A percentile compares a stretch with the other conserved stretches of the same genome.
phyloP scores from a whole-genome alignment of 2,797 vertebrate species.

The Chelon auratus region DNA sequence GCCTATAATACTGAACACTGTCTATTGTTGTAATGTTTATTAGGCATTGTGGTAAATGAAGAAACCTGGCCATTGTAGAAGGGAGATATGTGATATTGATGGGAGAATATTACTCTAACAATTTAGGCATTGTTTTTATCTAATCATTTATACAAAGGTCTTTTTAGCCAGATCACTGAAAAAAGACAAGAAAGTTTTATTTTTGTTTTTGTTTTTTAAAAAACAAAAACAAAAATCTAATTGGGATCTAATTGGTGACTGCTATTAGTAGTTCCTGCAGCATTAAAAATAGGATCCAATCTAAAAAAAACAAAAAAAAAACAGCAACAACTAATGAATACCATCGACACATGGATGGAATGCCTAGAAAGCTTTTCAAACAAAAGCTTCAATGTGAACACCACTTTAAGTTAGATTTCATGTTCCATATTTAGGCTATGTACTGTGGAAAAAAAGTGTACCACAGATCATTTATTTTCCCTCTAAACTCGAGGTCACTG shows the following conservation, averaged over 20 bases:
- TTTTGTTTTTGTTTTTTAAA: too few relatives aligned
- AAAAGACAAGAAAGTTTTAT: neutral
- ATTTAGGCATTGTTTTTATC: neutral
- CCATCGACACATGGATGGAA: neutral
- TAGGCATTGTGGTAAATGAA: constrained; percentile 68
- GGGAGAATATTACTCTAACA: constrained; percentile 4
- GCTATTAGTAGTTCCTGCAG: neutral
- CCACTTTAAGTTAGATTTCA: constrained; percentile 16
- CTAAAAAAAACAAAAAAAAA: neutral
- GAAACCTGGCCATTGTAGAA: constrained; percentile 63
- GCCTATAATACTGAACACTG: constrained; percentile 75
- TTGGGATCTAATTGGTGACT: too few relatives aligned
- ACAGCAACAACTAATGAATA: neutral
- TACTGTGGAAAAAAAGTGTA: constrained; percentile 19
- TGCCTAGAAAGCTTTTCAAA: constrained; percentile 2
- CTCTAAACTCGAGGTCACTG: constrained; percentile 30
- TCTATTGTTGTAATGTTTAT: constrained; percentile 75
- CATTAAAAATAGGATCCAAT: neutral
- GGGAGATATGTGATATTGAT: constrained; percentile 1
- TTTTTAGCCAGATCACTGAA: neutral
- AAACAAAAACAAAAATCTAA: too few relatives aligned
- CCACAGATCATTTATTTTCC: constrained; percentile 36
- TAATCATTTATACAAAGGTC: neutral
- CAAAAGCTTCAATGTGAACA: neutral
- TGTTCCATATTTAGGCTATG: constrained; percentile 19